phyloP scores from a whole-genome alignment of 2,113 vertebrate species.

The Cyprinodon variegatus region DNA sequence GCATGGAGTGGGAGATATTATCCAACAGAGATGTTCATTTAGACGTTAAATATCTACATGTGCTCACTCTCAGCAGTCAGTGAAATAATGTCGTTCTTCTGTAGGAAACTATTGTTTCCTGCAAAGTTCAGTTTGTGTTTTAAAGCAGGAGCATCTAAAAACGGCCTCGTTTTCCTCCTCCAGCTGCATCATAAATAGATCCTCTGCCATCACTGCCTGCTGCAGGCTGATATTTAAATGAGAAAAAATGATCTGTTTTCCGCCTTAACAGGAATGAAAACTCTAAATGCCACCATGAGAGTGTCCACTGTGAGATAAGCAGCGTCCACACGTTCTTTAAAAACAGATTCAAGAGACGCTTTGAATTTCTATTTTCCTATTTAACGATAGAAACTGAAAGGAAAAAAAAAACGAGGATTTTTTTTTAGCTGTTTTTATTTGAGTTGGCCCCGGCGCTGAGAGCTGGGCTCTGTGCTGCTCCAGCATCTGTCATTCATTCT shows the following conservation, averaged over 20 bases:
- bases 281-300: neutral
- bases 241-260: neutral
- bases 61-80: neutral
- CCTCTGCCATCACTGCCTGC: neutral
- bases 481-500: neutral
- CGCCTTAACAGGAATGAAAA: neutral
- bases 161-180: neutral
- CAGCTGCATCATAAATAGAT: neutral
- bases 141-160: neutral
- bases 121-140: neutral
- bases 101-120: neutral
- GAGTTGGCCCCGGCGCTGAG: too few species aligned
- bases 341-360: neutral
- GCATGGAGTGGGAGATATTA: too few species aligned
- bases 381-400: neutral
- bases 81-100: neutral
- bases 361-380: neutral
- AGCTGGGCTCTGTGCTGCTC: neutral
- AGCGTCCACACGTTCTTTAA: neutral
- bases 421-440: too few species aligned
- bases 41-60: neutral
- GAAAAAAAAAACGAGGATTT: too few species aligned
- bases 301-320: neutral
- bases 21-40: too few species aligned
- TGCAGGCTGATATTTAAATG: neutral